Evolutionary conservation across 2,888 invertebrate species (phyloP).

Genomic region (Gari tellinella): DNA sequence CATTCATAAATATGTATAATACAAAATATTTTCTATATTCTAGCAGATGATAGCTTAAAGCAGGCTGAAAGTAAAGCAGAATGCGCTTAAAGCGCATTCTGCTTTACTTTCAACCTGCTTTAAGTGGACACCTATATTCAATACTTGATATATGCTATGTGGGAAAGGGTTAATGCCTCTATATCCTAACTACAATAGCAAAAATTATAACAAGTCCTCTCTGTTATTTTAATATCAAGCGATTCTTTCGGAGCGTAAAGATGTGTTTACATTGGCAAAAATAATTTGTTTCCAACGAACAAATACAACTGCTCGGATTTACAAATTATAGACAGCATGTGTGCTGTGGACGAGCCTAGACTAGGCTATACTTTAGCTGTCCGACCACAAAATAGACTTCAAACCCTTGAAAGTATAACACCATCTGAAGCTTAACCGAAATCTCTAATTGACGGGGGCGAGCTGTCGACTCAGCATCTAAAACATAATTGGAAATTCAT

Average conservation of each 20-base stretch:
- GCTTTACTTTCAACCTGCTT: no score
- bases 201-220: slow-evolving; percentile 18
- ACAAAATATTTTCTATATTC: no score
- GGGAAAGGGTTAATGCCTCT: no score
- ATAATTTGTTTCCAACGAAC: slow-evolving; percentile 39
- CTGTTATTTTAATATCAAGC: slow-evolving; percentile 39
- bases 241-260: slow-evolving; percentile 19
- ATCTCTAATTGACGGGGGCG: slow-evolving; percentile 53
- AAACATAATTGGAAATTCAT: slow-evolving; percentile 50
- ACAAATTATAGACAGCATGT: slow-evolving; percentile 38
- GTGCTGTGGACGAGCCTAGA: slow-evolving; percentile 12
- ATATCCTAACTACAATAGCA: background rate
- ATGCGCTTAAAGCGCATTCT: no score
- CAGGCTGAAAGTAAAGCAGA: no score
- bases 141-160: no score
- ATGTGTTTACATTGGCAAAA: slow-evolving; percentile 37
- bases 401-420: slow-evolving; percentile 35
- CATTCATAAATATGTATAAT: no score
- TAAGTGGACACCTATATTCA: no score
- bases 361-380: slow-evolving; percentile 40
- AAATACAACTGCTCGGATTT: slow-evolving; percentile 40
- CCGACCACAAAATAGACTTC: slow-evolving; percentile 16
- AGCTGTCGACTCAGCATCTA: slow-evolving; percentile 37
- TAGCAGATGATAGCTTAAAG: no score
- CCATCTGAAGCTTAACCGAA: slow-evolving; percentile 37